These are phyloP conservation scores for Percina caprodes DNA, from an alignment of 2,113 vertebrate genomes.

Conservation along the genomic window DNA sequence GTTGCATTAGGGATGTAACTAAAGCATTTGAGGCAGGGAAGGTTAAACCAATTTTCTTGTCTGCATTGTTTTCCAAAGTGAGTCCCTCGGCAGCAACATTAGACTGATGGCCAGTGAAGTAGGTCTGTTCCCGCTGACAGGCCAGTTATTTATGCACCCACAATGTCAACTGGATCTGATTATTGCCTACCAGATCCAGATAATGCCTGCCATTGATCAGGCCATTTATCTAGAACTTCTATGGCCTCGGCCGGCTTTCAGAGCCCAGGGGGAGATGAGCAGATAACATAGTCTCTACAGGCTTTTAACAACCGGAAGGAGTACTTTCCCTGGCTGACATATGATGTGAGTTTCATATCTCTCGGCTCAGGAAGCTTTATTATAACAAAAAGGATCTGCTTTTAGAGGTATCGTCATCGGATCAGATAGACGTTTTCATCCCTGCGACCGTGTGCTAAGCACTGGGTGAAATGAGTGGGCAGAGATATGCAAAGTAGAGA, in stretches of 20 bases:
- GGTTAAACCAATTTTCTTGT: constrained; percentile 82
- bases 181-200: constrained; percentile 80
- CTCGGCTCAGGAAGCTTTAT: constrained; percentile 58
- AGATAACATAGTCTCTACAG: constrained; percentile 75
- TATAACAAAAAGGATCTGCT: constrained; percentile 57
- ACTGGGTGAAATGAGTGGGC: constrained; percentile 13
- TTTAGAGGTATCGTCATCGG: constrained; percentile 47
- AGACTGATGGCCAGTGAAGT: constrained; percentile 60
- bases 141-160: constrained; percentile 54
- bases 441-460: constrained; percentile 43
- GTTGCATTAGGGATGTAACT: constrained; percentile 68
- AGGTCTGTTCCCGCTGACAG: constrained; percentile 62
- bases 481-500: constrained; percentile 4
- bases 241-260: constrained; percentile 67
- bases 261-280: constrained; percentile 69
- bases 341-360: constrained; percentile 67
- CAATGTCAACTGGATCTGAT: constrained; percentile 77
- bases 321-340: constrained; percentile 58
- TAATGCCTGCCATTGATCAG: constrained; percentile 80
- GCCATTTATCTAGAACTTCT: constrained; percentile 77
- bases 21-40: constrained; percentile 69
- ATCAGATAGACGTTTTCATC: constrained; percentile 59
- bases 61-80: constrained; percentile 74
- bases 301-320: constrained; percentile 76
- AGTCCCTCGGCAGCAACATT: constrained; percentile 55